Percentiles rank a stretch among this genome's conserved stretches.
Evolutionary conservation across 2,113 vertebrate species (phyloP).

Genomic region (Halcyon senegalensis): DNA sequence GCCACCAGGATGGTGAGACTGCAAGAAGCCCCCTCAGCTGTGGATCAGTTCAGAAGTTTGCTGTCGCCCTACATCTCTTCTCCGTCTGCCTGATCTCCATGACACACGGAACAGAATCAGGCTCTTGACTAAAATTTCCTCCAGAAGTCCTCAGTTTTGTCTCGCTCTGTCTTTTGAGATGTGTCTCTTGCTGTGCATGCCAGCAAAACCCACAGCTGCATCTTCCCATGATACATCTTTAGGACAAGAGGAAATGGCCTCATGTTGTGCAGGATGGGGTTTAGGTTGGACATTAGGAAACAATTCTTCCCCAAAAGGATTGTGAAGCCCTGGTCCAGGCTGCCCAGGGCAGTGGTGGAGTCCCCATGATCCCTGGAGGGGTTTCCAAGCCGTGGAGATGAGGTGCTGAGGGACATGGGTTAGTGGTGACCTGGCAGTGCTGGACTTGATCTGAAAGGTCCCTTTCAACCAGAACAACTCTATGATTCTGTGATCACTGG

Average conservation of each 20-base stretch:
- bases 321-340: too few species aligned
- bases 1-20: background rate
- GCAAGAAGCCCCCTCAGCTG: background rate
- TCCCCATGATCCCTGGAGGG: too few species aligned
- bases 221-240: background rate
- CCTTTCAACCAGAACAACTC: too few species aligned
- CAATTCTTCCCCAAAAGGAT: too few species aligned
- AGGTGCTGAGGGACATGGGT: too few species aligned
- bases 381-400: too few species aligned
- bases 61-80: background rate
- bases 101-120: background rate
- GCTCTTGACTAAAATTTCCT: background rate
- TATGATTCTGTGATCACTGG: too few species aligned
- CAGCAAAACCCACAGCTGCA: background rate
- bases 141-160: background rate
- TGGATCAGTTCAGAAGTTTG: background rate
- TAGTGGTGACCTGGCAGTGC: too few species aligned
- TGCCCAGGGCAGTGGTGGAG: too few species aligned
- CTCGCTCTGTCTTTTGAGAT: background rate
- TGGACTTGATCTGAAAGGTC: too few species aligned
- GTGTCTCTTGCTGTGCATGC: accelerated
- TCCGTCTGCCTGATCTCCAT: background rate
- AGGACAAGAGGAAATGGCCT: background rate
- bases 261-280: too few species aligned
- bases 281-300: too few species aligned